Evolutionary conservation across 2,113 vertebrate genomes (phyloP).

Genomic region (Atrichornis clamosus): DNA sequence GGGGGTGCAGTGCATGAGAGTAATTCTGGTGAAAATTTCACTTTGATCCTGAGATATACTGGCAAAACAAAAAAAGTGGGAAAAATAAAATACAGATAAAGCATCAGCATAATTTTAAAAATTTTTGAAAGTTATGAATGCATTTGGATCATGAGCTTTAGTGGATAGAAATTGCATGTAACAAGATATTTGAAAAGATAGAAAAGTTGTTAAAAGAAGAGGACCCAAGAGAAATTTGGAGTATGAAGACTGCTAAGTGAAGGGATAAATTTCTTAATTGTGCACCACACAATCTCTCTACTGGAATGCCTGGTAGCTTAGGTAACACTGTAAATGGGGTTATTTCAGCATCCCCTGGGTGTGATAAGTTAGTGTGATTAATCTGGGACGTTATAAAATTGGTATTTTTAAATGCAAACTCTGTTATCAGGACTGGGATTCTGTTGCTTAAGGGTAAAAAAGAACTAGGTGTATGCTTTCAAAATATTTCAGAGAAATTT

Average conservation of each 20-base stretch:
- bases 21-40: not conserved
- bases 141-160: not conserved
- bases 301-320: not conserved
- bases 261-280: not conserved
- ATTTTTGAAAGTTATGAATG: not conserved
- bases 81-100: fast-evolving
- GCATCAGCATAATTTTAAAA: not conserved
- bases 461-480: not conserved
- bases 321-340: not conserved
- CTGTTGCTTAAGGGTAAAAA: not conserved
- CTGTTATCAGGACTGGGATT: not conserved
- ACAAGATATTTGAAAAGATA: not conserved
- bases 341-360: not conserved
- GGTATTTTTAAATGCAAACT: not conserved
- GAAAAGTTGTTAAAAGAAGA: not conserved
- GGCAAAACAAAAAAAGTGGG: not conserved
- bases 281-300: not conserved
- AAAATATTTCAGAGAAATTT: not conserved
- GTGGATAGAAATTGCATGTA: not conserved
- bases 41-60: not conserved
- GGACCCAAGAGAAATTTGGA: not conserved
- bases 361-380: not conserved
- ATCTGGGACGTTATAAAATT: not conserved
- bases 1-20: not conserved
- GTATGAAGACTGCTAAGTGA: not conserved